These are phyloP conservation scores for Morus bassanus DNA, from an alignment of 2,797 vertebrate species.

Conservation along the genomic window DNA sequence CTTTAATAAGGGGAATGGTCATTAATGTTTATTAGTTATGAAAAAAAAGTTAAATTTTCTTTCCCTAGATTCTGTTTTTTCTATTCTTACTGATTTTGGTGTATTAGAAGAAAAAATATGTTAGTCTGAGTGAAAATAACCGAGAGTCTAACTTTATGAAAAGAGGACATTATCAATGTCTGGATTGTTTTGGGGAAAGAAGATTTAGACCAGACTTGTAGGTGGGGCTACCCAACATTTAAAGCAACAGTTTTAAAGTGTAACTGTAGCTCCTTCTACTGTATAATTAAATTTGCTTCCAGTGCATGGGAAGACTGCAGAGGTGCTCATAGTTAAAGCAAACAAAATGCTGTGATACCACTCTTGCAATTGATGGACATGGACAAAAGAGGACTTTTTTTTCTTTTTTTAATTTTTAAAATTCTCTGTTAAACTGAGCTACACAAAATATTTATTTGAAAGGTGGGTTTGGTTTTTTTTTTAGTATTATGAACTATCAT, in stretches of 20 bases:
- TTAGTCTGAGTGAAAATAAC: neutral
- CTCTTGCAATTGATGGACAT: neutral
- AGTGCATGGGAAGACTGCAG: neutral
- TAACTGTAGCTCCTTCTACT: neutral
- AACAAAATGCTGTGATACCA: neutral
- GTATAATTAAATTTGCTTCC: neutral
- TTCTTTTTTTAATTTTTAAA: neutral
- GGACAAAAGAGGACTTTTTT: neutral
- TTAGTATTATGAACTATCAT: neutral
- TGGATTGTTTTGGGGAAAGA: neutral
- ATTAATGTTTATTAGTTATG: neutral
- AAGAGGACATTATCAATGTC: neutral
- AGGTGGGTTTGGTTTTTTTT: neutral
- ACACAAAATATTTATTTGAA: neutral
- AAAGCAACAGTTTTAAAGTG: neutral
- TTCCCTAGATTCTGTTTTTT: neutral
- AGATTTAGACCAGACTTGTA: neutral
- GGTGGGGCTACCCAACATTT: neutral
- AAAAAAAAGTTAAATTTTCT: neutral
- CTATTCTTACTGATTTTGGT: neutral
- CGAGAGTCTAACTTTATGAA: neutral
- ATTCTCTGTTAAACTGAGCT: neutral
- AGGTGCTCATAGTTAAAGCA: neutral
- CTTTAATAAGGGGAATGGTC: neutral
- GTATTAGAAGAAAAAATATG: neutral